Evolutionary conservation across 53 echinoderm and acorn worm species (phyloP), one percentile per base, ranked within the genome.

Genomic region (Luidia sarsii): DNA sequence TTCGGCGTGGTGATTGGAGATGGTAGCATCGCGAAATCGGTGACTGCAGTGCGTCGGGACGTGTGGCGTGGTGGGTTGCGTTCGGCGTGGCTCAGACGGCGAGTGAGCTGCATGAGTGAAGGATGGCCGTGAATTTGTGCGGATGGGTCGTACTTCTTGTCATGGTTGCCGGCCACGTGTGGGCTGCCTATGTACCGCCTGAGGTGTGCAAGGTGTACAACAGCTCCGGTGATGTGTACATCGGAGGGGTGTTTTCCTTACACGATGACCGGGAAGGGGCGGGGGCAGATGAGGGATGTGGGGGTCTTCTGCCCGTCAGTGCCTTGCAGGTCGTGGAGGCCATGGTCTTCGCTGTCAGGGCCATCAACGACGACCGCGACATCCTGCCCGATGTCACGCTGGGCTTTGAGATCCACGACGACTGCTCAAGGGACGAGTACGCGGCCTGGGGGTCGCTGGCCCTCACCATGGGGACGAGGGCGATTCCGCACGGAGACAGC

Each of bases 331-430:
- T 66, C 21, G 62, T 50, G 11, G 67, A 67, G 49, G 81, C 81
- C 2, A 81, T 81, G 81, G 81, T 50, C 21, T 81, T 66, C 52
- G 81, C 81, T 25, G 65, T 81, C 25, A 36, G 35, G 33, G 53
- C 64, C 3, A 51, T 81, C 33, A 81, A 81, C 66, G 48, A 67
- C 19, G 37, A 66, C 23, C 50, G 67, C 39, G 16, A 6, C 22
- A 21, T 81, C 36, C 65, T 81, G 8, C 81, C 66, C 16, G 67
- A 81, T 33, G 27, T 81, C 36, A 81, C 66, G 5, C 67, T 81
- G 6, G 81, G 81, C 35, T 81, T 64, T 19, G 25, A 50, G 37
- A 81, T 81, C 30, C 53, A 81, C 6, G 81, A 81, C 22, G 81
- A 81, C 36, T 81, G 81, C 11, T 64, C 65, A 7, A 41, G 50